Conservation (phyloP, 2,113 vertebrate genomes). For the Bubo scandiacus region DNA sequence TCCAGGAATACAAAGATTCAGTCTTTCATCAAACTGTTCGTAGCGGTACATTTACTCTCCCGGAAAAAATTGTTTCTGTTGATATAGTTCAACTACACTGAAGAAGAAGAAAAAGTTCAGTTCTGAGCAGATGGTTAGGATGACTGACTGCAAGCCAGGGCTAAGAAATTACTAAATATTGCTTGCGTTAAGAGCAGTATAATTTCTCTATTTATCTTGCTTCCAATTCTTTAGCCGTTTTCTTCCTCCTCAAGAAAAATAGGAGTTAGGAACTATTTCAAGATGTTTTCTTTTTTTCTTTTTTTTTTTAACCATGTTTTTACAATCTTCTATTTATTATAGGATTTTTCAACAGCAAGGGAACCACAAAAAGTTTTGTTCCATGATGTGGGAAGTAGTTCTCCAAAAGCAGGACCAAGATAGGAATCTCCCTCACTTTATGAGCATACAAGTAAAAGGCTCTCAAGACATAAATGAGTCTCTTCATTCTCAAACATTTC, state of each 20-base stretch:
- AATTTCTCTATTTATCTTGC: not conserved
- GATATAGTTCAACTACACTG: slow-evolving; percentile 54
- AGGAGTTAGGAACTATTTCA: not conserved
- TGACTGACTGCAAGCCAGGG: slow-evolving; percentile 43
- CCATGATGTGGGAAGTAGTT: not conserved
- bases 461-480: not conserved
- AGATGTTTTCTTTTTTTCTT: not conserved
- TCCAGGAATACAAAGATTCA: slow-evolving; percentile 51
- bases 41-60: slow-evolving; percentile 43
- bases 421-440: not conserved
- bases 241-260: not conserved
- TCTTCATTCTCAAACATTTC: not conserved
- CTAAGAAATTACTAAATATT: slow-evolving; percentile 33
- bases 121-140: slow-evolving; percentile 47
- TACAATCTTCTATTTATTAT: not conserved
- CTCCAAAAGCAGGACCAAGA: not conserved
- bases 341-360: not conserved
- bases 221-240: not conserved
- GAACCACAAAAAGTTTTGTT: not conserved
- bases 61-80: slow-evolving; percentile 59
- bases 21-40: slow-evolving; percentile 32
- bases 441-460: not conserved
- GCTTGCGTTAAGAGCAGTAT: slow-evolving; percentile 7
- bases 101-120: slow-evolving; percentile 61
- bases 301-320: not conserved